Percentiles rank a stretch among this genome's conserved stretches.
Conservation (phyloP, 2,113 vertebrate species). For the Lophotis ruficrista region DNA sequence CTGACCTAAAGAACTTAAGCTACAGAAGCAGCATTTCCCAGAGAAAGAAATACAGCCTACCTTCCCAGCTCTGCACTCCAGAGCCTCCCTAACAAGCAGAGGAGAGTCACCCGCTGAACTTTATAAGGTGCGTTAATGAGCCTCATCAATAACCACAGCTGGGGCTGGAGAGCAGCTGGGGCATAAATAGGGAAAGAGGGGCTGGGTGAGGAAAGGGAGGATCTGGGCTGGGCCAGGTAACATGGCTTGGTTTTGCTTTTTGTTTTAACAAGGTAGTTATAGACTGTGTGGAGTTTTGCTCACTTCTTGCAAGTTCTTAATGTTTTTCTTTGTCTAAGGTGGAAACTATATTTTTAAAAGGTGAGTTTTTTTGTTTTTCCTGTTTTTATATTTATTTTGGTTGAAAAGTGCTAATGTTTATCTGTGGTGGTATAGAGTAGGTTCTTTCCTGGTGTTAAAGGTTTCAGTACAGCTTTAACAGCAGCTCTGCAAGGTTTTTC, state of each 20-base stretch:
- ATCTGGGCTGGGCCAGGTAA: fast-evolving
- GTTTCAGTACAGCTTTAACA: fast-evolving
- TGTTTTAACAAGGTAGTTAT: fast-evolving
- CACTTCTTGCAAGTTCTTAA: neutral
- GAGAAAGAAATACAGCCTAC: neutral
- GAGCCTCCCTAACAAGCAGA: neutral
- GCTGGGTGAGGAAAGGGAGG: fast-evolving
- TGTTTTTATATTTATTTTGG: too few species aligned
- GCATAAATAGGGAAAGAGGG: neutral
- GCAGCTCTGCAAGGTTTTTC: fast-evolving
- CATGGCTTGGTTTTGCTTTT: fast-evolving
- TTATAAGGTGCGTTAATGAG: neutral
- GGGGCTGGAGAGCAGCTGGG: fast-evolving
- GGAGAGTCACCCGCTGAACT: neutral
- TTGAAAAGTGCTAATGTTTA: neutral
- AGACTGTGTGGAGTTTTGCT: fast-evolving
- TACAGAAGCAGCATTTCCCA: neutral
- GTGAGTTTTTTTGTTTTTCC: neutral
- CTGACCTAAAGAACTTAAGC: neutral
- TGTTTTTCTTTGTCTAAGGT: fast-evolving
- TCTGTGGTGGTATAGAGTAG: fast-evolving
- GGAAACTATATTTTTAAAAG: fast-evolving
- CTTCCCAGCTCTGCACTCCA: neutral
- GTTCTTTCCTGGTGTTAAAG: neutral
- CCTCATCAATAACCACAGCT: neutral